Evolutionary conservation across 1,140 invertebrate genomes (phyloP).

Genomic region (Ceratosolen solmsi): DNA sequence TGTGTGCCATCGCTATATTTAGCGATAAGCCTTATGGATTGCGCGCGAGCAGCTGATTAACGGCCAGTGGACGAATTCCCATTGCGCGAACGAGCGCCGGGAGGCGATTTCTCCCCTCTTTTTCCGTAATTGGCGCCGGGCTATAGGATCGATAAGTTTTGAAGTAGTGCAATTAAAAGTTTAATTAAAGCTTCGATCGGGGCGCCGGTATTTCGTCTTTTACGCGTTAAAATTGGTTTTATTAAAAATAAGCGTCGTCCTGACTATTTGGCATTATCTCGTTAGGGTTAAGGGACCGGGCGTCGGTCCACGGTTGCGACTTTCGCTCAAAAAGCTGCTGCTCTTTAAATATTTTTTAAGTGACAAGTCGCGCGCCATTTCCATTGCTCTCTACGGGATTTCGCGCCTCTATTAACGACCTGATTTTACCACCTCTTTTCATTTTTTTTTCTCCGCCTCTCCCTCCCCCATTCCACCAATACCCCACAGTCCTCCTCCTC

Average conservation of each 20-base stretch:
- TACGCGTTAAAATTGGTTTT: conserved; percentile 4
- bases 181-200: conserved; percentile 13
- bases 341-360: conserved; percentile 22
- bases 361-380: conserved; percentile 5
- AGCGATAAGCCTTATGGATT: conserved; percentile 14
- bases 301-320: not conserved
- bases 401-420: not conserved
- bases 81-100: not conserved
- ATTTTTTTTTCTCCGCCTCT: too few species aligned
- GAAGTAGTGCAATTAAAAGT: conserved; percentile 13
- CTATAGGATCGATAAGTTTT: conserved; percentile 19
- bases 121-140: not conserved
- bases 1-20: conserved; percentile 28
- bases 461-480: too few species aligned
- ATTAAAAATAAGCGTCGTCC: conserved; percentile 1
- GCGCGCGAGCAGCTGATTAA: conserved; percentile 4
- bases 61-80: not conserved
- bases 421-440: too few species aligned
- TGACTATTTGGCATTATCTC: not conserved
- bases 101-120: not conserved
- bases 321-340: not conserved
- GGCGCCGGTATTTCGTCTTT: too few species aligned
- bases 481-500: too few species aligned
- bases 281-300: not conserved
- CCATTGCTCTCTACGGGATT: not conserved